Conservation (phyloP, 2,888 invertebrate species). For the Drosophila setosimentum region DNA sequence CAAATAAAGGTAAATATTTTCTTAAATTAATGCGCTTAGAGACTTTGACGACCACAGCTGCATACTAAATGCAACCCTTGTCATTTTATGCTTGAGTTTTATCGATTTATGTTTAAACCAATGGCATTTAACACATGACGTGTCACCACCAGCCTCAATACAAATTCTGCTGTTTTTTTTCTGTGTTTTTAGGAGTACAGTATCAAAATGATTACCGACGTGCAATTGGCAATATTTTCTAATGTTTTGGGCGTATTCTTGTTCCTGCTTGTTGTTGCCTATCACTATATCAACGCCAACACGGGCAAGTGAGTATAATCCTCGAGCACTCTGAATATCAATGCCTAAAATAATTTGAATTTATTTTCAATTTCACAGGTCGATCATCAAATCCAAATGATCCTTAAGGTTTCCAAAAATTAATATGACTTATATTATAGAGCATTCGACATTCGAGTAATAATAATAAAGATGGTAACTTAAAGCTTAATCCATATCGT, state of each 20-base stretch:
- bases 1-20: constrained; percentile 50
- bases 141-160: constrained; percentile 52
- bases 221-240: constrained; percentile 97
- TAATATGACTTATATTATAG: constrained; percentile 46
- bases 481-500: constrained; percentile 59
- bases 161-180: constrained; percentile 25
- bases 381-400: constrained; percentile 65
- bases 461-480: constrained; percentile 49
- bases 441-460: constrained; percentile 48
- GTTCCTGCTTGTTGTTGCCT: constrained; percentile 97
- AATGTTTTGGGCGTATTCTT: constrained; percentile 97
- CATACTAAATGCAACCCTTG: not conserved
- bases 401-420: constrained; percentile 42
- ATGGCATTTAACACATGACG: constrained; percentile 55
- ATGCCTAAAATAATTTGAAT: constrained; percentile 13
- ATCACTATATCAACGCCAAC: constrained; percentile 97
- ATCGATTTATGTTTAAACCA: not conserved
- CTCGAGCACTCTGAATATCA: not conserved
- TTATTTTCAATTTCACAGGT: constrained; percentile 52
- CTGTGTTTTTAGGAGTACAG: constrained; percentile 21
- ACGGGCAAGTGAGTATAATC: constrained; percentile 80
- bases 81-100: not conserved
- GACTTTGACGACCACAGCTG: not conserved
- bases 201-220: constrained; percentile 95
- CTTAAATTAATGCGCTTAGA: not conserved